Conservation (phyloP, 2,888 invertebrate species). For the Nomada fabriciana region DNA sequence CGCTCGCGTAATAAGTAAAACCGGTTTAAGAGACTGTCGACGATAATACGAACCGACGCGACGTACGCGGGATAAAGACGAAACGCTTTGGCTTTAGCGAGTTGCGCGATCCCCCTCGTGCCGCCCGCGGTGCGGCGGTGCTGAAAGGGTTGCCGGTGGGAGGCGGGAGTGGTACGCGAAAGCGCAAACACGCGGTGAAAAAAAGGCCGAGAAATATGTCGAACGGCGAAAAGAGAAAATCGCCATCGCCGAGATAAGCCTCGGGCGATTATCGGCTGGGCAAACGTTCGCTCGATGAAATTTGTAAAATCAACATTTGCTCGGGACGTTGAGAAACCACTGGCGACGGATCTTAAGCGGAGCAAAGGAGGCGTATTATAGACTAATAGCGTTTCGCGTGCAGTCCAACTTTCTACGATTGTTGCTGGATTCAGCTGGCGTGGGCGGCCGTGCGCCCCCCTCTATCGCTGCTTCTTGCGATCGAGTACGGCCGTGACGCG, state of each 20-base stretch:
- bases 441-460: neutral
- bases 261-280: constrained; percentile 75
- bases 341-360: constrained; percentile 73
- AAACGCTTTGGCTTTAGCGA: constrained; percentile 23
- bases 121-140: neutral
- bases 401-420: too few relatives aligned
- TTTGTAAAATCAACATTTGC: constrained; percentile 78
- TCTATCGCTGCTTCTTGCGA: constrained; percentile 7
- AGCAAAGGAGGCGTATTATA: constrained; percentile 18
- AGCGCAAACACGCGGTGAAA: constrained; percentile 45
- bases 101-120: constrained; percentile 35
- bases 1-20: constrained; percentile 63
- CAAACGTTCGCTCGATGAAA: constrained; percentile 74
- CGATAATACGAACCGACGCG: constrained; percentile 51
- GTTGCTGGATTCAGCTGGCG: too few relatives aligned
- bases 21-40: constrained; percentile 53
- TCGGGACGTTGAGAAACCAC: constrained; percentile 70
- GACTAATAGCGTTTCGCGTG: neutral
- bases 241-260: constrained; percentile 62
- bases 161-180: constrained; percentile 35
- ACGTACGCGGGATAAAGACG: constrained; percentile 33
- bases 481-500: neutral
- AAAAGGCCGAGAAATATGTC: constrained; percentile 13
- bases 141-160: neutral
- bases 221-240: constrained; percentile 55